Evolutionary conservation across 2,888 invertebrate genomes (phyloP).

Genomic region (Drosophila aldrichi): DNA sequence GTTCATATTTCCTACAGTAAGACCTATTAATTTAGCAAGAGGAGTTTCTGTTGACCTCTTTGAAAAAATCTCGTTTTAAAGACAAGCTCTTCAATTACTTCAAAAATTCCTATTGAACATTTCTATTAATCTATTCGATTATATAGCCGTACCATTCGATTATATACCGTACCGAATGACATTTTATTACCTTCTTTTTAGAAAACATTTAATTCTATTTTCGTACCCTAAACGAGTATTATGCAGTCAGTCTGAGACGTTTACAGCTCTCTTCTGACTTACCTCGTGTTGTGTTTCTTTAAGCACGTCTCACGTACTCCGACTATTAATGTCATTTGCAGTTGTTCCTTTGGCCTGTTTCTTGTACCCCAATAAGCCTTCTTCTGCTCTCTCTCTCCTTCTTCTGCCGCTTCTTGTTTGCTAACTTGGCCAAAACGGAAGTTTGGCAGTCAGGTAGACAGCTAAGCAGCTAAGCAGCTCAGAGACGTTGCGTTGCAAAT

Average conservation of each 20-base stretch:
- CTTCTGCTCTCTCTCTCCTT: slow-evolving; percentile 7
- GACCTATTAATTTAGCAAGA: too few relatives aligned
- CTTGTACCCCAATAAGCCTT: slow-evolving; percentile 12
- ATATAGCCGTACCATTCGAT: background rate
- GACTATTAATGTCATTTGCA: slow-evolving; percentile 74
- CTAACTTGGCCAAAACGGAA: slow-evolving; percentile 65
- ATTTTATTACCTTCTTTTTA: background rate
- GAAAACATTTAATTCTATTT: background rate
- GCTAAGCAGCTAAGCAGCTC: slow-evolving; percentile 54
- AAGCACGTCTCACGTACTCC: slow-evolving; percentile 62
- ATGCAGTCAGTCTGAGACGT: background rate
- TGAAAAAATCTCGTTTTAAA: background rate
- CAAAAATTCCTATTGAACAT: too few relatives aligned
- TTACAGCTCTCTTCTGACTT: too few relatives aligned
- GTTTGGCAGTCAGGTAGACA: slow-evolving; percentile 59
- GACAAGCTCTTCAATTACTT: background rate
- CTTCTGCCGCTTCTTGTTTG: slow-evolving; percentile 5
- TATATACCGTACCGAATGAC: background rate
- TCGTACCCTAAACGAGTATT: background rate
- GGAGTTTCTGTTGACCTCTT: too few relatives aligned
- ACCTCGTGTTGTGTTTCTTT: slow-evolving; percentile 21
- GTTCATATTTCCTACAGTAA: too few relatives aligned
- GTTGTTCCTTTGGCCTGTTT: slow-evolving; percentile 36
- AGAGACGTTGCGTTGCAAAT: slow-evolving; percentile 46
- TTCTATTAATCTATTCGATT: background rate